Percentiles rank a stretch among this genome's conserved stretches.
phyloP scores from a whole-genome alignment of 1,140 invertebrate genomes.

The Batillaria attramentaria region DNA sequence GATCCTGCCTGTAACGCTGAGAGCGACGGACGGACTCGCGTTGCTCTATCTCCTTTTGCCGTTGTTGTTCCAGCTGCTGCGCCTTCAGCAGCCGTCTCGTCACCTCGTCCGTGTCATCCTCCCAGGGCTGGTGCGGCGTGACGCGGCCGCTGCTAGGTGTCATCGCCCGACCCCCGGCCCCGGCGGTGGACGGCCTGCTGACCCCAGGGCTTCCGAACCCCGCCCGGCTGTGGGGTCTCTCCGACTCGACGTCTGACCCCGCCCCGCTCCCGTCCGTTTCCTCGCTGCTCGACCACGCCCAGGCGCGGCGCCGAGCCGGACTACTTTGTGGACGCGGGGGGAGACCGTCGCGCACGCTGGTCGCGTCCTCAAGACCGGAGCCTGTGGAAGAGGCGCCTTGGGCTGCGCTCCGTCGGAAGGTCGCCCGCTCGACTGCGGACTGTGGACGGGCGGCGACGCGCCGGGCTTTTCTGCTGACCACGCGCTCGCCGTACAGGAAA shows the following conservation, averaged over 20 bases:
- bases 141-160: constrained; percentile 4
- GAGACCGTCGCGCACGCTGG: not conserved
- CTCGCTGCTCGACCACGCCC: constrained; percentile 37
- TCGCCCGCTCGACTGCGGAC: constrained; percentile 44
- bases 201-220: not conserved
- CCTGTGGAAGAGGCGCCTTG: constrained; percentile 20
- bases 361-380: not conserved
- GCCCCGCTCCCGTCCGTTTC: constrained; percentile 6
- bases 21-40: not conserved
- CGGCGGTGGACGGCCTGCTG: constrained; percentile 22
- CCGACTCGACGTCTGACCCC: constrained; percentile 26
- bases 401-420: constrained; percentile 41
- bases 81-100: constrained; percentile 54
- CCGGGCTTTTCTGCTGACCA: constrained; percentile 56
- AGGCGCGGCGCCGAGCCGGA: constrained; percentile 40
- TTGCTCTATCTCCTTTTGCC: constrained; percentile 15
- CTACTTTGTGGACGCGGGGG: constrained; percentile 58
- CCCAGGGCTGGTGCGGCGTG: constrained; percentile 46
- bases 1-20: constrained; percentile 20
- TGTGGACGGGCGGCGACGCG: constrained; percentile 47
- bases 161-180: not conserved
- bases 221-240: constrained; percentile 27
- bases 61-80: constrained; percentile 25
- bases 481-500: constrained; percentile 62
- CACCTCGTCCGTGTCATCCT: constrained; percentile 50